Evolutionary conservation across 2,797 vertebrate genomes (phyloP), one percentile per base, ranked within the genome.

Genomic region (Chelmon rostratus): DNA sequence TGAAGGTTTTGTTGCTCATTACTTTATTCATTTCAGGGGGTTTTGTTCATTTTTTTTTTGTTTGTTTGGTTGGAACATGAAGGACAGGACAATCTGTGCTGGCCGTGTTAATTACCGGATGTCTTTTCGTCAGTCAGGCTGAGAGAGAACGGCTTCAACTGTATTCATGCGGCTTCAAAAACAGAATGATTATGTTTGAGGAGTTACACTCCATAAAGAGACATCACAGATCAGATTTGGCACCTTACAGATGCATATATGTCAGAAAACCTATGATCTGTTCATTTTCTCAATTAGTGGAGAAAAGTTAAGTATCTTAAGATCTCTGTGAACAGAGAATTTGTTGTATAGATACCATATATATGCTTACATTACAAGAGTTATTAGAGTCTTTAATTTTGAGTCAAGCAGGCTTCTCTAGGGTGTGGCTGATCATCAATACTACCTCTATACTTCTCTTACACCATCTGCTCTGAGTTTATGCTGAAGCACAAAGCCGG

Each of bases 381-480:
- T 67, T 53, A 42, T 70, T 47, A 37, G n/a, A 28, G 19, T 44
- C 10, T 57, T 72, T 65, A 62, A 57, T 33, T 61, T 23, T 38
- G 61, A 85, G 49, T 76, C 68, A 59, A 25, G 49, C 10, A 67
- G 66, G 10, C 12, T 58, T 84, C 63, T 79, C 44, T 40, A 25
- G n/a, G 79, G 61, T 11, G 31, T 50, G 35, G 70, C 59, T 73
- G 65, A 75, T 75, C 37, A 65, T 44, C 25, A 79, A 78, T n/a
- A 54, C 40, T 18, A 31, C 61, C 40, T 64, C 66, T 71, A 74
- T 71, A 44, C 58, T 65, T 84, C 68, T 75, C 67, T 89, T 77
- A 6, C 35, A 71, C 91, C 91, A 94, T 92, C 91, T 94, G 93
- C 84, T 92, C 68, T 47, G 79, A 79, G 83, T 92, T 92, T 61